phyloP scores from a whole-genome alignment of 2,113 vertebrate species.

The Montifringilla adamsi region DNA sequence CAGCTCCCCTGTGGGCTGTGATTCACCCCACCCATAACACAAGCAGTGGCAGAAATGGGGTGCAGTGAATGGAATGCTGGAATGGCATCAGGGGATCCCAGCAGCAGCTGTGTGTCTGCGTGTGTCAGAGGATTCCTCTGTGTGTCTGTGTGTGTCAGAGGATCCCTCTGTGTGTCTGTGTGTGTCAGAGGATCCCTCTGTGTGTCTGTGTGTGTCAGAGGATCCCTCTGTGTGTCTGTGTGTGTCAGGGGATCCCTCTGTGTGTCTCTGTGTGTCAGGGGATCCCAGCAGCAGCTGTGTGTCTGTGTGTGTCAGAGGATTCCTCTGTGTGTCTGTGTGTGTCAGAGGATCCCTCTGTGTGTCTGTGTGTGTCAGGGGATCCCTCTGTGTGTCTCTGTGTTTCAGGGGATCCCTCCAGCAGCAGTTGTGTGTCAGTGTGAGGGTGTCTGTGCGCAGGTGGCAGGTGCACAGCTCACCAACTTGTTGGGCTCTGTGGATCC shows the following conservation, averaged over 20 bases:
- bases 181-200: too few species aligned
- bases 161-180: too few species aligned
- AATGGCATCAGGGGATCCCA: too few species aligned
- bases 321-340: too few species aligned
- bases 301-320: not conserved
- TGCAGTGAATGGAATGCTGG: not conserved
- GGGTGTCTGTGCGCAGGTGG: accelerated
- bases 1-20: not conserved
- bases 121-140: not conserved
- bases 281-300: not conserved
- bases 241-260: too few species aligned
- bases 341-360: too few species aligned
- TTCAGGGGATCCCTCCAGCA: not conserved
- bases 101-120: not conserved
- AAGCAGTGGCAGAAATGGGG: not conserved
- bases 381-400: too few species aligned
- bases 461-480: not conserved
- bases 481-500: not conserved
- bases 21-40: not conserved
- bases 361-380: too few species aligned
- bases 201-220: too few species aligned
- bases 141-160: not conserved
- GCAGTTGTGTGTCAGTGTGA: too few species aligned
- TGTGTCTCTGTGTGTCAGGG: too few species aligned
- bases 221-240: too few species aligned